A percentile compares a stretch with the other conserved stretches of the same genome.
These are phyloP conservation scores for Serilophus lunatus DNA, from an alignment of 2,113 vertebrate genomes.

Conservation along the genomic window DNA sequence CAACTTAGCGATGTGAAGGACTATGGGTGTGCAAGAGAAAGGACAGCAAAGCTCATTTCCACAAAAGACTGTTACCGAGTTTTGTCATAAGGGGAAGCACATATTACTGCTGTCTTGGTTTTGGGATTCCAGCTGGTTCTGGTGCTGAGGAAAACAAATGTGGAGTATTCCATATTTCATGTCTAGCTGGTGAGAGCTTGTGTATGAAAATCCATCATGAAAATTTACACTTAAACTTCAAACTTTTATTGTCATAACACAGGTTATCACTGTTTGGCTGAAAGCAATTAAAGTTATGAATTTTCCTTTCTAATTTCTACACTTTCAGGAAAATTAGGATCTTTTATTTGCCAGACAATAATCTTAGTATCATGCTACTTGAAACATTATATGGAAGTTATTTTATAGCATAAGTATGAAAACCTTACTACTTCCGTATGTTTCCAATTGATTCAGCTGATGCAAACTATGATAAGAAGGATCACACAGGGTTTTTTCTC, in stretches of 20 bases:
- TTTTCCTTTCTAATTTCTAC: neutral
- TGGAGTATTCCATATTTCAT: neutral
- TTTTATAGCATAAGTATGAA: neutral
- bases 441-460: neutral
- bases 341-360: neutral
- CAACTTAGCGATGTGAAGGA: neutral
- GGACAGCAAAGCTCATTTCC: neutral
- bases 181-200: neutral
- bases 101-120: neutral
- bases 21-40: neutral
- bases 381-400: neutral
- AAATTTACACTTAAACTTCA: neutral
- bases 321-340: neutral
- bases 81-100: neutral
- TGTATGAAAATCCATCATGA: neutral
- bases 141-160: neutral
- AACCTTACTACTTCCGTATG: neutral
- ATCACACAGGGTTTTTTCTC: neutral
- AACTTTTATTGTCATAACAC: neutral
- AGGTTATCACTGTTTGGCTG: neutral
- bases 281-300: neutral
- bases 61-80: neutral
- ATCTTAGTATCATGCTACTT: neutral
- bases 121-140: neutral
- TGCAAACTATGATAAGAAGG: neutral